These are phyloP conservation scores for Thalassaphorura encarpata DNA, from an alignment of 1,140 invertebrate species.

Conservation along the genomic window DNA sequence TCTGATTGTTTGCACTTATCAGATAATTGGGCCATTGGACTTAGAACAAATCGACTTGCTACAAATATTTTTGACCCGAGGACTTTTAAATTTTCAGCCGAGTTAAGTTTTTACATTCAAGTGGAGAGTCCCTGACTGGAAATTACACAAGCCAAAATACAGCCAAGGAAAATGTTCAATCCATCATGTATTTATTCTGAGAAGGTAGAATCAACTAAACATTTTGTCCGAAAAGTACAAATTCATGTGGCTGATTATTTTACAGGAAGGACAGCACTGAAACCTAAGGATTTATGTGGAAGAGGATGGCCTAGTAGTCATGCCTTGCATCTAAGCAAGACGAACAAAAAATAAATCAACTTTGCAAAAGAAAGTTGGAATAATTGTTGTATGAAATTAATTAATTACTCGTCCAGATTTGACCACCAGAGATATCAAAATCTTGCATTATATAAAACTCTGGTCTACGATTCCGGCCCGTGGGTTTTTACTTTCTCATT, in stretches of 20 bases:
- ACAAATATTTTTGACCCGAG: not conserved
- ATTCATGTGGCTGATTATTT: not conserved
- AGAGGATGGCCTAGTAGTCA: not conserved
- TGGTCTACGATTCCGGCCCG: too few species aligned
- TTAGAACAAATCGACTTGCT: not conserved
- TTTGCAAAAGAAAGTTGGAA: not conserved
- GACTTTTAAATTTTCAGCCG: not conserved
- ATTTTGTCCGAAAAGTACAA: not conserved
- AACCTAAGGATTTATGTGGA: not conserved
- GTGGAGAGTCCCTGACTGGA: not conserved
- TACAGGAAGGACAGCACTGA: not conserved
- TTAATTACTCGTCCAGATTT: too few species aligned
- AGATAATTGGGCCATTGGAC: not conserved
- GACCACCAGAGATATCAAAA: too few species aligned
- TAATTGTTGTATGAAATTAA: too few species aligned
- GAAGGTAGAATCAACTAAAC: not conserved
- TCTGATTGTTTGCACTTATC: too few species aligned
- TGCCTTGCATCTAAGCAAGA: not conserved
- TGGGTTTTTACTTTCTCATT: too few species aligned
- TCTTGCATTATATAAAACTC: not conserved
- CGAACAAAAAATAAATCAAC: not conserved
- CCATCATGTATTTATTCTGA: constrained; percentile 1
- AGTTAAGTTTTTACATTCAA: not conserved
- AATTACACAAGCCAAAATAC: not conserved
- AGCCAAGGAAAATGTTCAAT: not conserved